Percentiles rank a stretch among this genome's conserved stretches.
phyloP scores from a whole-genome alignment of 2,888 invertebrate species.

The Coelinius sp. region DNA sequence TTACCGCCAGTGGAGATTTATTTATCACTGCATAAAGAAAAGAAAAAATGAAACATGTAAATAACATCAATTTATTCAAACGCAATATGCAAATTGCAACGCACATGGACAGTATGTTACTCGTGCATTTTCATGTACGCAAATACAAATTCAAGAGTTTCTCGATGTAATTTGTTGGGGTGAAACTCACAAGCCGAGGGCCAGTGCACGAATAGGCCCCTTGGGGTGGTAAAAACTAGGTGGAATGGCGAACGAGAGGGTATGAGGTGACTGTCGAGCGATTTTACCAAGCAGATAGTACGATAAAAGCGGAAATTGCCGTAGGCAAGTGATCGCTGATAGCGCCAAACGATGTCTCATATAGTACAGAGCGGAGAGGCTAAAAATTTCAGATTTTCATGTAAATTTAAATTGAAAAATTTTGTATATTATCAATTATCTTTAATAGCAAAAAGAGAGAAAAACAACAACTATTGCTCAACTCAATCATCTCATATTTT shows the following conservation, averaged over 20 bases:
- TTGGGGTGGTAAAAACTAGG: constrained; percentile 2
- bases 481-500: too few species aligned
- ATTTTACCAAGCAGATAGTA: constrained; percentile 56
- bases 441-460: not conserved
- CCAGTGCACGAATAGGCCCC: constrained; percentile 8
- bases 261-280: constrained; percentile 43
- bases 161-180: constrained; percentile 15
- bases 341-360: constrained; percentile 32
- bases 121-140: constrained; percentile 8
- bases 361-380: not conserved
- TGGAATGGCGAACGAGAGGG: constrained; percentile 12
- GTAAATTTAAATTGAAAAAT: constrained; percentile 16
- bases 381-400: constrained; percentile 1
- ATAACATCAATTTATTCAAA: not conserved
- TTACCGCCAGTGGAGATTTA: too few species aligned
- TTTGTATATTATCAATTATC: not conserved
- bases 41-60: not conserved
- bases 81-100: constrained; percentile 8
- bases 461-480: not conserved
- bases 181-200: constrained; percentile 4
- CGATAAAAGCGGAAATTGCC: constrained; percentile 61
- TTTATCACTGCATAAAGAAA: too few species aligned
- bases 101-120: not conserved
- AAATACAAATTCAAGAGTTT: constrained; percentile 11
- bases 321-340: constrained; percentile 57